Base-by-base conservation (phyloP, 2,888 invertebrate genomes). In the Anoncus sp. region DNA sequence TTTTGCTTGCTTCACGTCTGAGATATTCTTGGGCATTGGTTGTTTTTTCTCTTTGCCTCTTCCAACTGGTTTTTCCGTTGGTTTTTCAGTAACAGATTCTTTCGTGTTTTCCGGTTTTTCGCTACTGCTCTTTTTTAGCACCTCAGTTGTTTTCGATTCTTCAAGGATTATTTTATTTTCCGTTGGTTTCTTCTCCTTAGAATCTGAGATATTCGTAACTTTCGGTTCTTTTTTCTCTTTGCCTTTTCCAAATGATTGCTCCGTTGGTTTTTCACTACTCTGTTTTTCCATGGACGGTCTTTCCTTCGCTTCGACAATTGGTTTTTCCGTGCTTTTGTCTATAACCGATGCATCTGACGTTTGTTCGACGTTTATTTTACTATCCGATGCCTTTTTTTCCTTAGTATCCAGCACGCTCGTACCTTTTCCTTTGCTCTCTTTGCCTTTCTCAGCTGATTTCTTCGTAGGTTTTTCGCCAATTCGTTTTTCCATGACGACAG, bases 211-310 rank as follows among this genome's bases (percentile, higher is more conserved):
- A 2, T 38, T 31, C 12, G 55, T 10, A 10, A 27, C 49, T 55
- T 72, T 40, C 22, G 65, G 35, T 53, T 65, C 63, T 47, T 79
- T 71, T 63, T 69, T 65, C 38, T 69, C 73, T 20, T 53, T 73
- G 12, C 22, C 43, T 47, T 70, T 69, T n/a, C 51, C 49, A 20
- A 16, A 20, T 57, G 55, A 18, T 45, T 78, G 65, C 10, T 49
- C 67, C 12, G 14, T 27, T 45, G 40, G 12, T 31, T 65, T 63
- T 43, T 76, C 31, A 2, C 20, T 43, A 31, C 4, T 65, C 1
- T n/a, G 22, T 67, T 67, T 60, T 6, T 65, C 31, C 2, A 6
- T 4, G 9, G n/a, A n/a, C n/a, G n/a, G n/a, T n/a, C n/a, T n/a
- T n/a, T n/a, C n/a, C 43, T 71, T 67, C 40, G 51, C n/a, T n/a